These are phyloP conservation scores for Moxostoma hubbsi DNA, from an alignment of 2,797 vertebrate species.

Conservation along the genomic window DNA sequence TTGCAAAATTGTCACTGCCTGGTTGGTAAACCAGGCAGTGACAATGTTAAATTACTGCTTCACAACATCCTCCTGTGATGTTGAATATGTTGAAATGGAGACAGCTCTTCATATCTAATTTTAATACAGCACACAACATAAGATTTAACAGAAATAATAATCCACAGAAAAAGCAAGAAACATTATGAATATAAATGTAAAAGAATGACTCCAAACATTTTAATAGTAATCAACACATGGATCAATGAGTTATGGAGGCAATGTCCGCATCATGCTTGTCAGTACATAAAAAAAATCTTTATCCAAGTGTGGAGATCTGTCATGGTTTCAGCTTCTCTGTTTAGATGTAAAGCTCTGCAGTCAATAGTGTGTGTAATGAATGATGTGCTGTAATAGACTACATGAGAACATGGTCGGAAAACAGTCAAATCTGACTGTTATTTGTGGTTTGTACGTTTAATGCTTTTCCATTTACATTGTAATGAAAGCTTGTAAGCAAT, in stretches of 20 bases:
- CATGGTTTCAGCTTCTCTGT: neutral
- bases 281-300: slow-evolving; percentile 25
- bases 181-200: too few species aligned
- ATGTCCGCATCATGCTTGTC: neutral
- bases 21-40: too few species aligned
- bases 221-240: neutral
- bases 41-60: too few species aligned
- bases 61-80: too few species aligned
- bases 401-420: slow-evolving; percentile 64
- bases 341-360: slow-evolving; percentile 68
- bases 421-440: slow-evolving; percentile 25
- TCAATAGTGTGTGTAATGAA: slow-evolving; percentile 79
- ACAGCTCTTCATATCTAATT: too few species aligned
- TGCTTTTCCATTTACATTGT: slow-evolving; percentile 18
- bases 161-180: too few species aligned
- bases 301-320: neutral
- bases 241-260: slow-evolving; percentile 1
- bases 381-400: slow-evolving; percentile 67
- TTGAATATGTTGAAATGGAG: too few species aligned
- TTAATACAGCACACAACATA: too few species aligned
- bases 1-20: too few species aligned
- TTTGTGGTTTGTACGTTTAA: slow-evolving; percentile 27
- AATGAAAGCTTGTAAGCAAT: neutral
- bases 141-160: too few species aligned
- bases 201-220: neutral